Conservation (phyloP, 2,888 invertebrate species). For the Standfussiana lucernea region DNA sequence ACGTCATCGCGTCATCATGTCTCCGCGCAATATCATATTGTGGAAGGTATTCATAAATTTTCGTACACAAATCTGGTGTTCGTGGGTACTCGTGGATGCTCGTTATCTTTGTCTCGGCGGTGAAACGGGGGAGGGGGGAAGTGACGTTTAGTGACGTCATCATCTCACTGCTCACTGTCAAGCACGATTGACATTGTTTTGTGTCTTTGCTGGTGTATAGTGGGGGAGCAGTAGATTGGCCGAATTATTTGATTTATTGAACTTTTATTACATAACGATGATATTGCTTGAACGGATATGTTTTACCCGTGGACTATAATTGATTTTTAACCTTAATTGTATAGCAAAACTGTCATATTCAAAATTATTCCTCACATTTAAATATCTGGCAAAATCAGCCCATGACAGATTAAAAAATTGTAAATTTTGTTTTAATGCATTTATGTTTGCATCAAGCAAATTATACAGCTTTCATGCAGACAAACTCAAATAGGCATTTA, state of each 20-base stretch:
- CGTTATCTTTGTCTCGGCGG: conserved; percentile 78
- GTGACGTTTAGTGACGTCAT: conserved; percentile 84
- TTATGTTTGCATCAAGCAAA: background rate
- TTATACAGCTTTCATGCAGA: background rate
- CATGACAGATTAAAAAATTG: background rate
- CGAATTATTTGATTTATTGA: too few species aligned
- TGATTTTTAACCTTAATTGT: too few species aligned
- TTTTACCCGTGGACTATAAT: too few species aligned
- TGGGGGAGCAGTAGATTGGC: conserved; percentile 26
- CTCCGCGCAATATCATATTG: conserved; percentile 66
- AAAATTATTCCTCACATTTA: too few species aligned
- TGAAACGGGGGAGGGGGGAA: conserved; percentile 38
- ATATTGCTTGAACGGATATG: too few species aligned
- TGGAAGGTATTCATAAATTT: conserved; percentile 75
- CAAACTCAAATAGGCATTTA: background rate
- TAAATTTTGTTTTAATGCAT: background rate
- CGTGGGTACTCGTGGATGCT: conserved; percentile 75
- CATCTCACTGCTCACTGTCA: conserved; percentile 78
- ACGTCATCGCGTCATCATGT: conserved; percentile 68
- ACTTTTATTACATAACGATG: too few species aligned
- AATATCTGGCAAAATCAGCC: background rate
- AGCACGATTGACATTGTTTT: conserved; percentile 79
- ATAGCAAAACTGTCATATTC: too few species aligned
- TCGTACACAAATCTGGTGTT: conserved; percentile 80
- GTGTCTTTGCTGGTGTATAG: conserved; percentile 57